These are phyloP conservation scores for Cantharis nigra DNA, from an alignment of 2,888 invertebrate species.

Conservation along the genomic window DNA sequence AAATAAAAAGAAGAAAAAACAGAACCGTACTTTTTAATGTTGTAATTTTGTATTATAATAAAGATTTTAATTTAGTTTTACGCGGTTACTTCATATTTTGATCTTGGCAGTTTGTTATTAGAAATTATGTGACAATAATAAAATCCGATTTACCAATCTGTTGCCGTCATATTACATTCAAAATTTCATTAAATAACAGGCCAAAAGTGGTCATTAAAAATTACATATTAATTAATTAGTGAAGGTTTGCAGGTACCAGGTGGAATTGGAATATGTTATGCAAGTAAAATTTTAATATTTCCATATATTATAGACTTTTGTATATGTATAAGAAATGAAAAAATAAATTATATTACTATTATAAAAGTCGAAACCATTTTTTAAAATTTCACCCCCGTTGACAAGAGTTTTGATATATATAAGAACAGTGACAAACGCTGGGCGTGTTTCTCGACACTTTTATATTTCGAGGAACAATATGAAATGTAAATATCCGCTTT, in stretches of 20 bases:
- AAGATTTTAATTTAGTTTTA: neutral
- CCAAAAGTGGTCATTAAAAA: no score
- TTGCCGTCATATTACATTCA: neutral
- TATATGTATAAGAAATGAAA: neutral
- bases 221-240: neutral
- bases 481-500: conserved; percentile 43
- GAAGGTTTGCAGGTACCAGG: neutral
- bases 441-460: conserved; percentile 30
- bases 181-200: no score
- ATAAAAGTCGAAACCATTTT: neutral
- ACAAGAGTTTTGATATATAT: conserved; percentile 7
- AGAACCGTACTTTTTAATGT: conserved; percentile 9
- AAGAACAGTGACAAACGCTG: conserved; percentile 30
- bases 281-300: neutral
- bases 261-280: no score
- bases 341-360: neutral
- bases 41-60: neutral
- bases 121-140: neutral
- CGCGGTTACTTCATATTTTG: neutral
- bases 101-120: neutral
- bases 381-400: conserved; percentile 14
- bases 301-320: neutral
- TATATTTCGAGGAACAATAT: conserved; percentile 28
- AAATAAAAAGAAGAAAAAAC: conserved; percentile 28
- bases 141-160: neutral